Evolutionary conservation across 2,113 vertebrate species (phyloP).

Genomic region (Phainopepla nitens): DNA sequence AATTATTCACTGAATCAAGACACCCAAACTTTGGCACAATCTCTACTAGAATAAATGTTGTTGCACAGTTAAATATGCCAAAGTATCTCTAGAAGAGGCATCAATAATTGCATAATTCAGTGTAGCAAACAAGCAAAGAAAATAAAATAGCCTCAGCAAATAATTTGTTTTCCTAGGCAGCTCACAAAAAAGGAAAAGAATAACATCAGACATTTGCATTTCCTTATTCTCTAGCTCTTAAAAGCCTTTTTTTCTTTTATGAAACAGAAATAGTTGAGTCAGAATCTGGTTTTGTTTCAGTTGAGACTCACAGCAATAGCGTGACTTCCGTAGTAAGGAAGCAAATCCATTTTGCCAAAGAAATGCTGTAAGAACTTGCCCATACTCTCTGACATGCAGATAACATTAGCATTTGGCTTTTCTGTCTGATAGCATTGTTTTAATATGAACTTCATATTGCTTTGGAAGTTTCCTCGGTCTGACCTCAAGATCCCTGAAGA

Average conservation of each 20-base stretch:
- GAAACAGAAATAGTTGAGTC: background rate
- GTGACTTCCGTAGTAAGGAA: background rate
- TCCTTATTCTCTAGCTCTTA: background rate
- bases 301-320: background rate
- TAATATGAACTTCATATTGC: background rate
- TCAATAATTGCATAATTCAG: background rate
- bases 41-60: background rate
- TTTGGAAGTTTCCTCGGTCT: background rate
- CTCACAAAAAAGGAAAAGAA: background rate
- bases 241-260: background rate
- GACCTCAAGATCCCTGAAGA: background rate
- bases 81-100: background rate
- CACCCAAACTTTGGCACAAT: background rate
- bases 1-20: background rate
- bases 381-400: background rate
- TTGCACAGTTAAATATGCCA: background rate
- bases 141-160: background rate
- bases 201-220: background rate
- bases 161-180: background rate
- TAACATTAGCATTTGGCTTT: constrained; percentile 4
- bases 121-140: background rate
- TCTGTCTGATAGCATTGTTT: background rate
- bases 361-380: background rate
- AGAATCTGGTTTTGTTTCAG: background rate
- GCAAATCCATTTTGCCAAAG: background rate